A percentile compares a stretch with the other conserved stretches of the same genome.
Conservation (phyloP, 1,140 invertebrate genomes). For the Triops longicaudatus region DNA sequence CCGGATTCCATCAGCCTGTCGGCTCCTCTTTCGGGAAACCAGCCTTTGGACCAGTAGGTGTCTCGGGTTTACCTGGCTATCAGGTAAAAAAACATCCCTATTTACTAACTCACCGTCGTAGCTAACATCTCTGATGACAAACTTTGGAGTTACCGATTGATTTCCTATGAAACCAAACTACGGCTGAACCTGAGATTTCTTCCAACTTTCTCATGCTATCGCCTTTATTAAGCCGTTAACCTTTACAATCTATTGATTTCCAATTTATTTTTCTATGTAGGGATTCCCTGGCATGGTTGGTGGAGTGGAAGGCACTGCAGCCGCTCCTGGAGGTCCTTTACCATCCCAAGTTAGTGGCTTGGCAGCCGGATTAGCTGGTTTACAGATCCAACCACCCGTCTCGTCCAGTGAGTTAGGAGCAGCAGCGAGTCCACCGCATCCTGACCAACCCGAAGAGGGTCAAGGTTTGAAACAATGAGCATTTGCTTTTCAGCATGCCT, state of each 20-base stretch:
- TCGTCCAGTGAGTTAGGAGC: slow-evolving; percentile 6
- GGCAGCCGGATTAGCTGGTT: neutral
- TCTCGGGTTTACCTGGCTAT: slow-evolving; percentile 17
- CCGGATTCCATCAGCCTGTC: slow-evolving; percentile 21
- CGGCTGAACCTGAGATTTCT: neutral
- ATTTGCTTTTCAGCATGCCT: neutral
- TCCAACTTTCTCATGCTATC: neutral
- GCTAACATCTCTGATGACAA: neutral
- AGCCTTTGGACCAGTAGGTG: slow-evolving; percentile 21
- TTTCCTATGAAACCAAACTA: slow-evolving; percentile 1
- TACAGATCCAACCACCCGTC: neutral
- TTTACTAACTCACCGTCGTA: neutral
- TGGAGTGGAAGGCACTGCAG: neutral
- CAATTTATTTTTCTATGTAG: neutral
- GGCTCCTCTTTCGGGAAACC: slow-evolving; percentile 14
- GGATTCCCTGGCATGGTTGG: neutral
- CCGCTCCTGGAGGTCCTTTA: neutral
- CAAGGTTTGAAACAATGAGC: slow-evolving; percentile 23
- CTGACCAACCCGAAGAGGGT: slow-evolving; percentile 25
- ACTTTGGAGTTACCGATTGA: slow-evolving; percentile 9
- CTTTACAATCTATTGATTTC: neutral
- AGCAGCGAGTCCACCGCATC: slow-evolving; percentile 14
- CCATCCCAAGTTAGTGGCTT: neutral
- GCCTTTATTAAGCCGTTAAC: neutral
- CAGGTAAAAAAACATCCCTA: neutral